A percentile compares a stretch with the other conserved stretches of the same genome.
Conservation (phyloP, 92 coral and sea anemone genomes). For the Umimayanthus chanpuru region DNA sequence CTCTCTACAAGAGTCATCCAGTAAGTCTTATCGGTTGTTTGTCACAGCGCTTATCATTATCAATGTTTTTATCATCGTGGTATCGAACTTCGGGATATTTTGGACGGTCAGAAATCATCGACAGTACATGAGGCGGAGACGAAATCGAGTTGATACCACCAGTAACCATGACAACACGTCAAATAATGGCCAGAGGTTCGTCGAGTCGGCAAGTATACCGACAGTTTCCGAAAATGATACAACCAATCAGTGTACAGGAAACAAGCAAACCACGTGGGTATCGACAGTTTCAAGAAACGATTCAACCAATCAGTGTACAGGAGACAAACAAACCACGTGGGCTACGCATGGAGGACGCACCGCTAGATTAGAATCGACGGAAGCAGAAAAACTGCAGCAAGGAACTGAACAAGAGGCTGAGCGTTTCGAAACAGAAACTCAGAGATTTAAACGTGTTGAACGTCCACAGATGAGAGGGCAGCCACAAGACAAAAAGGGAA, state of each 20-base stretch:
- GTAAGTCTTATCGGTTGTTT: conserved; percentile 50
- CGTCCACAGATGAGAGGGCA: not conserved
- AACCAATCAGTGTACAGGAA: not conserved
- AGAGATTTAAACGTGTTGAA: not conserved
- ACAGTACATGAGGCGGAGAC: conserved; percentile 38
- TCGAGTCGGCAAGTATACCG: not conserved
- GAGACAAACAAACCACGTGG: not conserved
- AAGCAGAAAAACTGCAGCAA: not conserved
- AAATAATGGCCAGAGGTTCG: not conserved
- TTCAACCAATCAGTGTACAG: not conserved
- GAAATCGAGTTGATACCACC: not conserved
- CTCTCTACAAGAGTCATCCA: conserved; percentile 51
- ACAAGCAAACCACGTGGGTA: not conserved
- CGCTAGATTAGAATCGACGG: not conserved
- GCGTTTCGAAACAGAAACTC: not conserved
- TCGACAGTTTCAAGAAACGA: not conserved
- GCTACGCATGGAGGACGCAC: not conserved
- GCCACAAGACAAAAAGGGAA: not conserved
- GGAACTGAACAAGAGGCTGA: not conserved
- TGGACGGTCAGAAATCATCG: conserved; percentile 50
- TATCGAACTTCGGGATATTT: conserved; percentile 49
- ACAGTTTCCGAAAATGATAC: not conserved
- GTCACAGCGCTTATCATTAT: conserved; percentile 28
- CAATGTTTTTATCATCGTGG: conserved; percentile 37
- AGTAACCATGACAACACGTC: conserved; percentile 10